Evolutionary conservation across 2,113 vertebrate species (phyloP).

Genomic region (Notarius quadriscutis): DNA sequence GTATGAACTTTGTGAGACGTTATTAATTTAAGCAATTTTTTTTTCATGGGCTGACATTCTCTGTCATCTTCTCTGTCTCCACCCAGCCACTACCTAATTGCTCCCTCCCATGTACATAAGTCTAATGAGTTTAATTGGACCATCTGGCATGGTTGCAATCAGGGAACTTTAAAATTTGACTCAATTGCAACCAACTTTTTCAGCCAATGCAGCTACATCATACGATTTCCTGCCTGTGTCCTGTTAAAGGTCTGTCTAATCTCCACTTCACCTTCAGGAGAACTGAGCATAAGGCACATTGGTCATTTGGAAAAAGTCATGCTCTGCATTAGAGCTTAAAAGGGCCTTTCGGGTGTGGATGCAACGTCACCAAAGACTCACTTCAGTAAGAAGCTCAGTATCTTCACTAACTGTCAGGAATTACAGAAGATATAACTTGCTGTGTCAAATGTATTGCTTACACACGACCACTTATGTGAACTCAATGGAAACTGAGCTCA

Average conservation of each 20-base stretch:
- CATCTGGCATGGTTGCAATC: conserved; percentile 65
- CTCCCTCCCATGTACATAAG: conserved; percentile 61
- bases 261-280: not conserved
- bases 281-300: not conserved
- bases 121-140: conserved; percentile 69
- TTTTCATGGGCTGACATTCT: conserved; percentile 4
- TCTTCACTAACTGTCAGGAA: not conserved
- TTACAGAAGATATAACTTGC: not conserved
- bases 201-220: not conserved
- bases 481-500: not conserved
- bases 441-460: not conserved
- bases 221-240: not conserved
- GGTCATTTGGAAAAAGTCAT: not conserved
- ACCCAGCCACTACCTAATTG: not conserved
- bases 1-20: not conserved
- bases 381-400: not conserved
- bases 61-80: conserved; percentile 26
- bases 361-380: not conserved
- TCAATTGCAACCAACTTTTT: conserved; percentile 70
- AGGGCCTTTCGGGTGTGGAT: not conserved
- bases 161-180: conserved; percentile 66
- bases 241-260: not conserved
- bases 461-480: not conserved
- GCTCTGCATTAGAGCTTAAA: not conserved
- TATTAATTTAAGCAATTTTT: not conserved